Evolutionary conservation across 2,888 invertebrate species (phyloP).

Genomic region (Imbricaverruca yamaguchii): DNA sequence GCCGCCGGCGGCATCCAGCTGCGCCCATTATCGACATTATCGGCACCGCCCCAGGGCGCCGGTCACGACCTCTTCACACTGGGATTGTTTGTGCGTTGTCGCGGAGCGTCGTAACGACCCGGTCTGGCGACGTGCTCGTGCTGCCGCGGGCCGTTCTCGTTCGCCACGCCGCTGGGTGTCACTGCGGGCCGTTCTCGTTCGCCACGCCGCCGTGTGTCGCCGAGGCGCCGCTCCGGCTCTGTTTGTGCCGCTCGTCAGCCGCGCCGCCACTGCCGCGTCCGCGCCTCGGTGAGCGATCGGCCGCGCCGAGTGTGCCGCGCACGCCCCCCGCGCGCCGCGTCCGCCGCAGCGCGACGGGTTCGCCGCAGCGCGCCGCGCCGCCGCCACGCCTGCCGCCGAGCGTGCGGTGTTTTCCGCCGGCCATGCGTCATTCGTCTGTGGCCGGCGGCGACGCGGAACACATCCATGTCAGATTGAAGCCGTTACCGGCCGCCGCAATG

Average conservation of each 20-base stretch:
- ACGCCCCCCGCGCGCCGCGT: not conserved
- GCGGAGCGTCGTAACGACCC: too few species aligned
- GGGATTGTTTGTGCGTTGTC: too few species aligned
- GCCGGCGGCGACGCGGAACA: too few species aligned
- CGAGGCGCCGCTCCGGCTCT: not conserved
- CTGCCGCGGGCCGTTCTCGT: too few species aligned
- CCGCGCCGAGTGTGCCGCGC: not conserved
- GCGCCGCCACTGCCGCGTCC: not conserved
- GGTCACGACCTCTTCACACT: too few species aligned
- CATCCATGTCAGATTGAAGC: not conserved
- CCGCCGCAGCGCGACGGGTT: not conserved
- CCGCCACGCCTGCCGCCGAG: not conserved
- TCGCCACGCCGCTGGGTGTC: too few species aligned
- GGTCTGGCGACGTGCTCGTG: too few species aligned
- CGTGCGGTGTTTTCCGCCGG: not conserved
- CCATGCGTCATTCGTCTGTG: not conserved
- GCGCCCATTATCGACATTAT: too few species aligned
- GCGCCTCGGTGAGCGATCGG: not conserved
- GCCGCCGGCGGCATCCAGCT: too few species aligned
- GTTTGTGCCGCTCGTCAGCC: not conserved
- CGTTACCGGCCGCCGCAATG: not conserved
- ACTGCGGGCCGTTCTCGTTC: too few species aligned
- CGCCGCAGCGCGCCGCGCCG: not conserved
- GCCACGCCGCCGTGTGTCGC: too few species aligned
- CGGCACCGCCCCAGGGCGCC: too few species aligned